Percentiles rank a stretch among this genome's conserved stretches.
Evolutionary conservation across 1,140 invertebrate genomes (phyloP).

Genomic region (Samia ricini): DNA sequence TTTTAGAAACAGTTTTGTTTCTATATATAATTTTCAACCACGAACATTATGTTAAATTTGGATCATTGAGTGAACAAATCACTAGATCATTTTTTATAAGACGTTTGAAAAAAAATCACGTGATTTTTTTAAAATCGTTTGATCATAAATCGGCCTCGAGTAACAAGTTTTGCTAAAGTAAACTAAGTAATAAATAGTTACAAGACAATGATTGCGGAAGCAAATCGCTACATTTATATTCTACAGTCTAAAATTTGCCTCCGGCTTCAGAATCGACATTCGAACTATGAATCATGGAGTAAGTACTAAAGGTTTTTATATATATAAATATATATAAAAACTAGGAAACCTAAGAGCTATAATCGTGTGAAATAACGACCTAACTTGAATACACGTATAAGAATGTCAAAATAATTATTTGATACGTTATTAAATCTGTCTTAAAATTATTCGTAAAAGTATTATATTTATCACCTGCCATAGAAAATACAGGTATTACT

Average conservation of each 20-base stretch:
- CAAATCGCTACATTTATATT: constrained; percentile 20
- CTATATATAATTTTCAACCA: too few species aligned
- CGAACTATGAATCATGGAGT: constrained; percentile 21
- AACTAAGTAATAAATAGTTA: neutral
- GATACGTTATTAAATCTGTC: too few species aligned
- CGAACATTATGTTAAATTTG: too few species aligned
- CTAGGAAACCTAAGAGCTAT: constrained; percentile 16
- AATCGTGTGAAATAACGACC: constrained; percentile 24
- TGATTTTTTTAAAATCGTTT: neutral
- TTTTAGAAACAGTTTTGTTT: too few species aligned
- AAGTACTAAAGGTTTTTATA: constrained; percentile 9
- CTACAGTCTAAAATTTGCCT: constrained; percentile 18
- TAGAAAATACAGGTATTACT: too few species aligned
- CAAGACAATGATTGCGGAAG: constrained; percentile 17
- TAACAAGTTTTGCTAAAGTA: neutral
- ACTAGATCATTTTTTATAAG: neutral
- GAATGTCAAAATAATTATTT: neutral
- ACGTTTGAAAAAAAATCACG: neutral
- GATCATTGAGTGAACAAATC: too few species aligned
- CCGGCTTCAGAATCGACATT: constrained; percentile 14
- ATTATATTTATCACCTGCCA: too few species aligned
- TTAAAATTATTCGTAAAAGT: too few species aligned
- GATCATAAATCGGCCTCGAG: neutral
- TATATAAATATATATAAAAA: constrained; percentile 8
- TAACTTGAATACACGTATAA: neutral